phyloP scores from a whole-genome alignment of 1,140 invertebrate species.

The Drosophila pectinifera region DNA sequence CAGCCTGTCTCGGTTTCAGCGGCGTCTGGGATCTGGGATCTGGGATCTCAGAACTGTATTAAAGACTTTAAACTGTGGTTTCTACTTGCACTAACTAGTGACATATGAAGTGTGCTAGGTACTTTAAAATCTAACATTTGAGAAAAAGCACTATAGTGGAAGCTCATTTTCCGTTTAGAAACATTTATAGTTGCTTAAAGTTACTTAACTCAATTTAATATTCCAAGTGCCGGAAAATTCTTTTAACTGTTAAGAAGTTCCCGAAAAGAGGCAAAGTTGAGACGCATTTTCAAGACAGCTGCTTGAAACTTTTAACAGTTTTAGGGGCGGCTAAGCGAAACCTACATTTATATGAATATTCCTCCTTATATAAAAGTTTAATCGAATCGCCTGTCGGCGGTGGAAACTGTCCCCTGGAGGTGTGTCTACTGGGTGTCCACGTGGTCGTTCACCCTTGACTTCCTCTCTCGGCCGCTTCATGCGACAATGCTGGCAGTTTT shows the following conservation, averaged over 20 bases:
- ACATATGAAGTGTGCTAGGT: neutral
- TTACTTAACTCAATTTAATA: neutral
- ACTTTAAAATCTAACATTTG: neutral
- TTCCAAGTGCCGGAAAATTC: neutral
- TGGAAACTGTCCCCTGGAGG: constrained; percentile 2
- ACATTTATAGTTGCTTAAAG: neutral
- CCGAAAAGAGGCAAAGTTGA: neutral
- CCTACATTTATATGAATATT: constrained; percentile 15
- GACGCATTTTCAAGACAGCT: constrained; percentile 3
- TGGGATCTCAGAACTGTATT: constrained; percentile 22
- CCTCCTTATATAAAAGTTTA: constrained; percentile 37
- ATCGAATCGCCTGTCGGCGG: constrained; percentile 26
- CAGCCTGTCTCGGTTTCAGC: constrained; percentile 30
- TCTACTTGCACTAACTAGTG: no score
- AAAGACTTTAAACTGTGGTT: constrained; percentile 44
- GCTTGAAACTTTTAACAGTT: constrained; percentile 4
- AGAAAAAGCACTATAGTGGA: neutral
- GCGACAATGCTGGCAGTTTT: constrained; percentile 46
- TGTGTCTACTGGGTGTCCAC: constrained; percentile 24
- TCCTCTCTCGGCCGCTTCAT: constrained; percentile 23
- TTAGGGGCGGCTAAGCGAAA: constrained; percentile 10
- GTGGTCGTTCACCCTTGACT: constrained; percentile 48
- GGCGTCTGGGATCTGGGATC: constrained; percentile 28
- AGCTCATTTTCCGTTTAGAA: no score
- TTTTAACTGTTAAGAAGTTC: neutral